Percentiles rank a stretch among this genome's conserved stretches.
phyloP scores from a whole-genome alignment of 2,888 invertebrate species.

The Holacanthella duospinosa region DNA sequence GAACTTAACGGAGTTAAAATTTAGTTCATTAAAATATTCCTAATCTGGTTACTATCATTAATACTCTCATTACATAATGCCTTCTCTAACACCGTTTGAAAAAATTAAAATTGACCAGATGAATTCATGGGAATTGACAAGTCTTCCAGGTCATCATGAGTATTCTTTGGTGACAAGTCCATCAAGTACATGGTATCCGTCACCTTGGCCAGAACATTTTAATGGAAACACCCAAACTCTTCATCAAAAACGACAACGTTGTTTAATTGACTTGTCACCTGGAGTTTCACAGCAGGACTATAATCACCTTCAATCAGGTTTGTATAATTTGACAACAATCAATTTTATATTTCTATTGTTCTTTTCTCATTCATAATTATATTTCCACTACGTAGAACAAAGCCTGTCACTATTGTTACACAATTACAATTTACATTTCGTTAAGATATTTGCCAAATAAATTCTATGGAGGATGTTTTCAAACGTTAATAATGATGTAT shows the following conservation, averaged over 20 bases:
- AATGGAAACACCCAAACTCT: background rate
- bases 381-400: too few species aligned
- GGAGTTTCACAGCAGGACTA: background rate
- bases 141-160: background rate
- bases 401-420: too few species aligned
- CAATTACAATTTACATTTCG: slow-evolving; percentile 6
- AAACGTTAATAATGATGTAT: too few species aligned
- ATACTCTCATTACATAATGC: background rate
- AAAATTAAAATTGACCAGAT: background rate
- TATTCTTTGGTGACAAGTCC: background rate
- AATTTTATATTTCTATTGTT: too few species aligned
- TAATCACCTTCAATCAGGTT: slow-evolving; percentile 3
- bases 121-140: background rate
- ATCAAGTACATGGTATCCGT: background rate
- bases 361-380: too few species aligned
- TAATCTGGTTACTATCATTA: background rate
- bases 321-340: too few species aligned
- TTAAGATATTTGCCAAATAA: background rate
- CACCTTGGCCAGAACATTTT: background rate
- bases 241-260: background rate
- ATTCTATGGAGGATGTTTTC: background rate
- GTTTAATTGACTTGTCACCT: slow-evolving; percentile 3
- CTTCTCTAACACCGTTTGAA: background rate
- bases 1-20: too few species aligned
- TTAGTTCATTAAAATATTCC: too few species aligned